phyloP scores from a whole-genome alignment of 2,797 vertebrate species.

The Vultur gryphus region DNA sequence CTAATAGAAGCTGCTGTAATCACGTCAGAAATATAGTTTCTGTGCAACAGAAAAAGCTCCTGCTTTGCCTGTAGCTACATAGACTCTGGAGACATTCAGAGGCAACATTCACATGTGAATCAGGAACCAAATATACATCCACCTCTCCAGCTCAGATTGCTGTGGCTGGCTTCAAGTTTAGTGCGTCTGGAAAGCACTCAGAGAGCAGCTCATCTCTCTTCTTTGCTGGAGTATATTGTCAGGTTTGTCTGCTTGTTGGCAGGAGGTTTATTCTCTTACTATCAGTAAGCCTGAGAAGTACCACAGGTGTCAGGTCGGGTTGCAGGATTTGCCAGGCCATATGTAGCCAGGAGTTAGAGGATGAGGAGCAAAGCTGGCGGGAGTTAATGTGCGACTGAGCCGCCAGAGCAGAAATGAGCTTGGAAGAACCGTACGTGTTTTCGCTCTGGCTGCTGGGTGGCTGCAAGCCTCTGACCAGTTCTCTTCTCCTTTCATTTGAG shows the following conservation, averaged over 20 bases:
- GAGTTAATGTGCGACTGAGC: background rate
- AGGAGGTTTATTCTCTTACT: background rate
- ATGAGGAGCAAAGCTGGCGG: background rate
- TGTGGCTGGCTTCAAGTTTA: background rate
- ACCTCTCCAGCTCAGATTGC: background rate
- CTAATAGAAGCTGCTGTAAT: background rate
- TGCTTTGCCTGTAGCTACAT: background rate
- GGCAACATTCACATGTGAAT: background rate
- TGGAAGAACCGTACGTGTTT: fast-evolving
- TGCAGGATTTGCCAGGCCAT: background rate
- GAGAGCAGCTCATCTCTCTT: background rate
- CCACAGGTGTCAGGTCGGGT: background rate
- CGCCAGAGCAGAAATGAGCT: background rate
- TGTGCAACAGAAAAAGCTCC: background rate
- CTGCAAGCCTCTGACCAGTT: background rate
- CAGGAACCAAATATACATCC: background rate
- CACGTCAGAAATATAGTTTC: background rate
- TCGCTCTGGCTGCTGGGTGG: background rate
- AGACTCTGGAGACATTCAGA: background rate
- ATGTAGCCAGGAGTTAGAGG: background rate
- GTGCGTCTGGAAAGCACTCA: background rate
- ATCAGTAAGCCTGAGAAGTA: background rate
- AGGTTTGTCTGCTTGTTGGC: background rate
- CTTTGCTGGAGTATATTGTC: background rate
- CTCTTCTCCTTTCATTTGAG: background rate